Conservation (phyloP, 53 echinoderm and acorn worm species). For the Mesocentrotus franciscanus region DNA sequence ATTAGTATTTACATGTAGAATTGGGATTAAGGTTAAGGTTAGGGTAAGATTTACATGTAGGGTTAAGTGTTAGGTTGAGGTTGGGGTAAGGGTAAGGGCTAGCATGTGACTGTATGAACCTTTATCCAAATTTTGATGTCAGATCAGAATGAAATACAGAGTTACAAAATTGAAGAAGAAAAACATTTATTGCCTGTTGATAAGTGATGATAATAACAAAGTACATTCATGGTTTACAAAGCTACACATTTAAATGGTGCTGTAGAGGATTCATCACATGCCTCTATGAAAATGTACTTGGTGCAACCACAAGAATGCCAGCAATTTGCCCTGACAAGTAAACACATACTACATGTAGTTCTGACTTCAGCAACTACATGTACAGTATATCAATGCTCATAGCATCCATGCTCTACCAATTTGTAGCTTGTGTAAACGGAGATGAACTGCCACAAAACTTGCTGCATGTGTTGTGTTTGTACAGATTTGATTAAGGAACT, state of each 20-base stretch:
- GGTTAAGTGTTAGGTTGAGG: no score
- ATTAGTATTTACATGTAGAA: no score
- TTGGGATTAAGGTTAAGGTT: background rate
- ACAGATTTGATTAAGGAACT: background rate
- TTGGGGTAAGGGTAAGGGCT: background rate
- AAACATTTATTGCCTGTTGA: background rate
- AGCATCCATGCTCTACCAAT: background rate
- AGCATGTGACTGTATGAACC: no score
- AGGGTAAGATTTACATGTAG: no score
- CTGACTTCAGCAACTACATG: background rate
- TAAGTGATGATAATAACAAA: background rate
- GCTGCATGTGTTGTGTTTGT: background rate
- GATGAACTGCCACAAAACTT: background rate
- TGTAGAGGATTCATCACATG: background rate
- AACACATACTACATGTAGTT: slow-evolving; percentile 1
- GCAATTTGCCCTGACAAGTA: slow-evolving; percentile 36
- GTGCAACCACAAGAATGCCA: slow-evolving; percentile 26
- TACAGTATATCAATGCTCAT: no score
- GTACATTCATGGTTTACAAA: background rate
- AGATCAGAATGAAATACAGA: no score
- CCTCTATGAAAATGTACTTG: background rate
- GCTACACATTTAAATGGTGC: background rate
- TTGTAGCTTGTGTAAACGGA: background rate
- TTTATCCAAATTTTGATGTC: no score
- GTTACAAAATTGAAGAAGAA: background rate